Percentiles rank a stretch among this genome's conserved stretches.
These are phyloP conservation scores for Panorpa germanica DNA, from an alignment of 2,888 invertebrate genomes.

Conservation along the genomic window DNA sequence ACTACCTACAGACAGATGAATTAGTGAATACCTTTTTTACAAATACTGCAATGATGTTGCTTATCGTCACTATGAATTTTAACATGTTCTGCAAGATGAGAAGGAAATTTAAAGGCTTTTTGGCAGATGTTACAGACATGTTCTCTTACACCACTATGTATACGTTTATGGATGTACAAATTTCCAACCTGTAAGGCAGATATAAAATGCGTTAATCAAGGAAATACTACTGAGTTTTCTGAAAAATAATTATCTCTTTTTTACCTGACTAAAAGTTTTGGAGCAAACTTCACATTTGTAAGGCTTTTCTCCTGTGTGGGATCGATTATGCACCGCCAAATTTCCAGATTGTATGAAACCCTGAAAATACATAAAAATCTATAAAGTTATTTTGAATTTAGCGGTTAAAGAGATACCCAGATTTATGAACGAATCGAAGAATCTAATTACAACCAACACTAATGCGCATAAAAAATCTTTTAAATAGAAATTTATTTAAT, in stretches of 20 bases:
- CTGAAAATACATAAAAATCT: too few relatives aligned
- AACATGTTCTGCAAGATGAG: constrained; percentile 8
- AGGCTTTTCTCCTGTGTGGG: constrained; percentile 9
- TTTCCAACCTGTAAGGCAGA: constrained; percentile 7
- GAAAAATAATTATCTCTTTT: neutral
- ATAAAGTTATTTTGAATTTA: too few relatives aligned
- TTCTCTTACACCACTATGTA: constrained; percentile 6
- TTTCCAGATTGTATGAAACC: constrained; percentile 9
- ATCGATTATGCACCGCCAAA: constrained; percentile 7
- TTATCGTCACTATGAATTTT: constrained; percentile 9
- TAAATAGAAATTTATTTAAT: too few relatives aligned
- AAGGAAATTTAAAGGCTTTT: constrained; percentile 9
- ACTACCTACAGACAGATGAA: neutral
- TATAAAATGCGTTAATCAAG: too few relatives aligned
- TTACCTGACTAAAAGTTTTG: constrained; percentile 9
- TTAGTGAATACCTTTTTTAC: constrained; percentile 8
- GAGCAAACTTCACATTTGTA: constrained; percentile 10
- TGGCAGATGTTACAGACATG: constrained; percentile 9
- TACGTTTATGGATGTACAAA: constrained; percentile 9
- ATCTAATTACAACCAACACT: too few relatives aligned
- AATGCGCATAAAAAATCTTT: too few relatives aligned
- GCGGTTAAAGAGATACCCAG: too few relatives aligned
- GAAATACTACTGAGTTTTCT: too few relatives aligned
- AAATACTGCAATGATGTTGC: constrained; percentile 8
- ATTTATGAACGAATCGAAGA: too few relatives aligned